These are phyloP conservation scores for Lobophora halterata DNA, from an alignment of 2,888 invertebrate species.

Conservation along the genomic window DNA sequence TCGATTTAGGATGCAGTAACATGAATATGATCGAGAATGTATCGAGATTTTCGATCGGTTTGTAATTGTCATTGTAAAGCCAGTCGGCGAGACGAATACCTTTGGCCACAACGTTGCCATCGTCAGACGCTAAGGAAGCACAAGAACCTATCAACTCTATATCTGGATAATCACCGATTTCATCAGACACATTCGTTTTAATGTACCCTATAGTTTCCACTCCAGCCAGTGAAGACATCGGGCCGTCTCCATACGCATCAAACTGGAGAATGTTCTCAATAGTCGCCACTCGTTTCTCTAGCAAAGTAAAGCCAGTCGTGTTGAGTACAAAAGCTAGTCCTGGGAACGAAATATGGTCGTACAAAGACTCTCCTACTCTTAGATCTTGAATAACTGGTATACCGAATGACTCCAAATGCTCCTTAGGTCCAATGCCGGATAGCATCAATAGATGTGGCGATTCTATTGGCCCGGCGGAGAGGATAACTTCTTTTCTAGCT, in stretches of 20 bases:
- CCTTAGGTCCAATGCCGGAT: conserved; percentile 83
- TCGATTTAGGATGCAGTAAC: conserved; percentile 82
- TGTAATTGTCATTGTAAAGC: conserved; percentile 63
- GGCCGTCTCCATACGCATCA: conserved; percentile 70
- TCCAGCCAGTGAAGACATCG: conserved; percentile 76
- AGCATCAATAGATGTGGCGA: conserved; percentile 88
- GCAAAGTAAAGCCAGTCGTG: conserved; percentile 54
- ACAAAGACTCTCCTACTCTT: conserved; percentile 84
- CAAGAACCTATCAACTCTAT: conserved; percentile 83
- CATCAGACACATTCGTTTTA: conserved; percentile 79
- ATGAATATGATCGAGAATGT: conserved; percentile 77
- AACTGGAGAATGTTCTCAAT: conserved; percentile 56
- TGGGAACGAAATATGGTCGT: conserved; percentile 84
- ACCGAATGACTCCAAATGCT: conserved; percentile 77
- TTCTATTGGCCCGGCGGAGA: conserved; percentile 88
- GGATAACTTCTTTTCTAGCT: conserved; percentile 78
- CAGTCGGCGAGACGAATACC: conserved; percentile 62
- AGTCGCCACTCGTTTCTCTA: conserved; percentile 50
- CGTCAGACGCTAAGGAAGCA: conserved; percentile 80
- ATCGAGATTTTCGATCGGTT: conserved; percentile 63
- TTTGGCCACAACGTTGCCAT: conserved; percentile 65
- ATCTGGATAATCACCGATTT: conserved; percentile 80
- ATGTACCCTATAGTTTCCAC: conserved; percentile 81
- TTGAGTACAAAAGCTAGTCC: conserved; percentile 79
- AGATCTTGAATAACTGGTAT: conserved; percentile 83